Base-by-base conservation (phyloP, 2,797 vertebrate species). In the Sarcophilus harrisii region DNA sequence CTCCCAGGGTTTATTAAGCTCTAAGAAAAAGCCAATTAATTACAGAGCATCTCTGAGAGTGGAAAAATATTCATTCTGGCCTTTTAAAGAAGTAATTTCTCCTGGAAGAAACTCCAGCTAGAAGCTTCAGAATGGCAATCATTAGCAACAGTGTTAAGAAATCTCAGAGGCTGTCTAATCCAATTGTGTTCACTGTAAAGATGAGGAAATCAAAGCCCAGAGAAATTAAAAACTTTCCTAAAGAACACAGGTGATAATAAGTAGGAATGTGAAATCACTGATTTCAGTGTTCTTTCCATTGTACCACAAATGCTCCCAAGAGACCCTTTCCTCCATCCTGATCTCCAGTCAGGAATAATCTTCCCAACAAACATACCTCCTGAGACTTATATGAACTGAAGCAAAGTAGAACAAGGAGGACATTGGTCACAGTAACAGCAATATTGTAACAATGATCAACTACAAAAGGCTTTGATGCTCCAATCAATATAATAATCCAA, bases 11-110 rank as follows among this genome's bases (percentile, higher is more conserved):
- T 55, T 54, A 49, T 38, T 24, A 18, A 0, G 1, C 93, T 94
- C 93, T 91, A 1, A 5, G 27, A 89, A 96, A 73, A 32, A 66
- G 55, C 38, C 45, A 6, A 38, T 27, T 54, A 54, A 55, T n/a
- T 87, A 49, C 27, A 12, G 3, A 91, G 62, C 1, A 0, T 52
- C 81, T 30, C 89, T 91, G 52, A 32, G 60, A 32, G 32, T 87
- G 54, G 87, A 92, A 57, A 90, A 49, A 87, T 87, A 49, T 87
- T 87, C 73, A 87, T 87, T 87, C 73, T 87, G 73, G 73, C 21
- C 73, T 87, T 87, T 87, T 87, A 87, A 49, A 87, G 73, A 87
- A 87, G 73, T 49, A 87, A 87, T 87, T 87, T 87, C 73, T 87
- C 38, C 38, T 87, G 38, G 73, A 87, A 49, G 73, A 87, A 45